These are phyloP conservation scores for Garra rufa DNA, from an alignment of 2,113 vertebrate genomes.

Conservation along the genomic window DNA sequence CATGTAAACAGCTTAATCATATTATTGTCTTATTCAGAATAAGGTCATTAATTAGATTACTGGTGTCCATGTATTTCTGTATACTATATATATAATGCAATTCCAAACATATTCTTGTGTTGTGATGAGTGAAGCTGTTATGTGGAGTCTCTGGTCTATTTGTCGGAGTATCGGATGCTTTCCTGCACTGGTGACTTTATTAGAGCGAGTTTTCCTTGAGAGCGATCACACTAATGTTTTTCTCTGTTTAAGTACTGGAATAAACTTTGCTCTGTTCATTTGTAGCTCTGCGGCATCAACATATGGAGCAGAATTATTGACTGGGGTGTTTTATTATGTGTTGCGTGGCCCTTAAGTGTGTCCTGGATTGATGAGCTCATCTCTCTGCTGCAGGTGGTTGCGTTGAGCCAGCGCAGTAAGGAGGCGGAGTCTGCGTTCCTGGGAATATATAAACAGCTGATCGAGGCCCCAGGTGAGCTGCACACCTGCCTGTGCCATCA, in stretches of 20 bases:
- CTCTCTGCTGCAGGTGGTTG: slow-evolving; percentile 87
- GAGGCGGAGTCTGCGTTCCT: slow-evolving; percentile 97
- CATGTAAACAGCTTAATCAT: no score
- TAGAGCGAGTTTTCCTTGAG: neutral
- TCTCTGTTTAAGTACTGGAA: neutral
- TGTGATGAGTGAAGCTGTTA: neutral
- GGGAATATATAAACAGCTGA: slow-evolving; percentile 94
- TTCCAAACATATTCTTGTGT: neutral
- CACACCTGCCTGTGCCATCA: slow-evolving; percentile 53
- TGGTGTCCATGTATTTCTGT: no score
- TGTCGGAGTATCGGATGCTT: neutral
- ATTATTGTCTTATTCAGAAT: no score
- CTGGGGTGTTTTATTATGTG: slow-evolving; percentile 9
- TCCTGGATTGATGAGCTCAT: slow-evolving; percentile 14
- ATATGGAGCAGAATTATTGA: slow-evolving; percentile 31
- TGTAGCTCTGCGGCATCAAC: neutral
- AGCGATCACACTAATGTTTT: slow-evolving; percentile 26
- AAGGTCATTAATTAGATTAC: no score
- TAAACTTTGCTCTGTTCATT: slow-evolving; percentile 19
- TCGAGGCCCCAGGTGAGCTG: slow-evolving; percentile 93
- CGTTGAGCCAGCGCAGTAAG: slow-evolving; percentile 95
- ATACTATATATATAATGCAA: neutral
- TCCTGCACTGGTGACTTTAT: slow-evolving; percentile 27
- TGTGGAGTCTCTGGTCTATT: neutral
- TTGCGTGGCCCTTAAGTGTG: slow-evolving; percentile 27